A percentile compares a stretch with the other conserved stretches of the same genome.
Conservation (phyloP, 2,113 vertebrate species). For the Anhinga anhinga region DNA sequence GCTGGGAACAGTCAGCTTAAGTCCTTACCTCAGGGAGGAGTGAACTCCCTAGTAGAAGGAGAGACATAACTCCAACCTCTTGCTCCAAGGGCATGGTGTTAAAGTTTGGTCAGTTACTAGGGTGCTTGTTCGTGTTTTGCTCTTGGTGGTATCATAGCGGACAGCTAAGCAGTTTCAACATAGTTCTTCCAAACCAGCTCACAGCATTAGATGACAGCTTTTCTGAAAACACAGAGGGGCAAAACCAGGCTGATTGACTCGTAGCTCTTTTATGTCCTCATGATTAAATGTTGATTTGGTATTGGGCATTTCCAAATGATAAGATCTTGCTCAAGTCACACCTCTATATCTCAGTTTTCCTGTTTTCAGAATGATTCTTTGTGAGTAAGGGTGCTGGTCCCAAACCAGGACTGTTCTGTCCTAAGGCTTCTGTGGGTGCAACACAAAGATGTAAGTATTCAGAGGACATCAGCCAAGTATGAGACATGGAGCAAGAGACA, state of each 20-base stretch:
- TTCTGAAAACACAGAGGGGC: not conserved
- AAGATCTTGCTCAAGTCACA: not conserved
- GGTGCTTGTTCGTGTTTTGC: not conserved
- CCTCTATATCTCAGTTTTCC: not conserved
- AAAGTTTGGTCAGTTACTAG: not conserved
- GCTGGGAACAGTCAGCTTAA: not conserved
- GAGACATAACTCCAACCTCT: not conserved
- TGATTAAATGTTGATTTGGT: not conserved
- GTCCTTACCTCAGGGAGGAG: not conserved
- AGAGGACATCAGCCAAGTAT: rapidly evolving
- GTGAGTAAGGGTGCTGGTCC: not conserved
- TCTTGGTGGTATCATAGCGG: not conserved
- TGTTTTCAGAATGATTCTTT: not conserved
- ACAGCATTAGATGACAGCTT: not conserved
- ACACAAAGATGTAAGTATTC: not conserved
- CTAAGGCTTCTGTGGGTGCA: not conserved
- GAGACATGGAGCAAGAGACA: not conserved
- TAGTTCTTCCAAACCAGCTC: not conserved
- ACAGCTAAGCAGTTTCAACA: not conserved
- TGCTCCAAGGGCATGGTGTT: not conserved
- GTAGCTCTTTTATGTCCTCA: not conserved
- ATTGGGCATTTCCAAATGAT: not conserved
- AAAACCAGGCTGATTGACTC: not conserved
- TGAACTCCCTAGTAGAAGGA: not conserved
- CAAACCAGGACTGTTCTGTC: not conserved